phyloP scores from a whole-genome alignment of 2,888 invertebrate species.

The Mechanitis messenoides region DNA sequence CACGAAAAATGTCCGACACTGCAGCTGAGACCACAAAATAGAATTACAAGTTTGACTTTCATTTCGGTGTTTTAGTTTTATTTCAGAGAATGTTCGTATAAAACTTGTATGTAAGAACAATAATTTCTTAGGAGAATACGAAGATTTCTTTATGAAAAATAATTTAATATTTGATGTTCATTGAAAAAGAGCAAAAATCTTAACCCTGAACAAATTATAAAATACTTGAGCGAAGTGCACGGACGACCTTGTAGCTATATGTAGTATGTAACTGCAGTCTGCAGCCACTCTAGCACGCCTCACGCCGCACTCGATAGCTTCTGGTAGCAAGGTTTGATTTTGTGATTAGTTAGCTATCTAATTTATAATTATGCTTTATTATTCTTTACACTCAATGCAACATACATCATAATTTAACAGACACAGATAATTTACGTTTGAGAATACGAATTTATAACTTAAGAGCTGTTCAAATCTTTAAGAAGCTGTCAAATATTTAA shows the following conservation, averaged over 20 bases:
- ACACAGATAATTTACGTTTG: no score
- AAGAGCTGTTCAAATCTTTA: no score
- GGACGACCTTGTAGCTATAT: no score
- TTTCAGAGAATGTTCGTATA: conserved; percentile 22
- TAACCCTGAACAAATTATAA: no score
- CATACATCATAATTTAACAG: no score
- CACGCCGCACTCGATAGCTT: conserved; percentile 35
- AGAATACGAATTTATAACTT: no score
- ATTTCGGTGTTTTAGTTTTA: conserved; percentile 6
- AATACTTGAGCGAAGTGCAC: no score
- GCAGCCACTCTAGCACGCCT: conserved; percentile 49
- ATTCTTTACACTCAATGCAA: no score
- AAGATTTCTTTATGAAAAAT: no score
- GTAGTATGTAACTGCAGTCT: conserved; percentile 35
- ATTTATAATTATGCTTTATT: background rate
- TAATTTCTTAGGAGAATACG: background rate
- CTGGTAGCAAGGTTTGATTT: conserved; percentile 23
- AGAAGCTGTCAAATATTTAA: no score
- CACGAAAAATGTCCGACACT: conserved; percentile 28
- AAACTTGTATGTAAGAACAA: background rate
- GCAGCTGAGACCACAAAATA: conserved; percentile 15
- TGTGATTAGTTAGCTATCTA: conserved; percentile 15
- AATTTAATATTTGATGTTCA: background rate
- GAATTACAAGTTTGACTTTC: conserved; percentile 9
- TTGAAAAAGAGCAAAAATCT: no score